phyloP scores from a whole-genome alignment of 1,140 invertebrate species.

The Atta cephalotes region DNA sequence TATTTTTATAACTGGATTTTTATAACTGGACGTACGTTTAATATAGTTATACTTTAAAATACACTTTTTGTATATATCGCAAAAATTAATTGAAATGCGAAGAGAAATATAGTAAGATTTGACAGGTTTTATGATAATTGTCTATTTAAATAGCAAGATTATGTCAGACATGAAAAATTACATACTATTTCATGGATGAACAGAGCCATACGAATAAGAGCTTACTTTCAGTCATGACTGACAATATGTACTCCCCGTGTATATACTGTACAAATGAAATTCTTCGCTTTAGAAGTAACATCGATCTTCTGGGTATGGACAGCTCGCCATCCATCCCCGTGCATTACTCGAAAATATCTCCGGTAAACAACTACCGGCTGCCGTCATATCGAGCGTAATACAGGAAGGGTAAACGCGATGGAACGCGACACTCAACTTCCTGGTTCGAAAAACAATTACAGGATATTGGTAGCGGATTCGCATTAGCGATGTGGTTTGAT shows the following conservation, averaged over 20 bases:
- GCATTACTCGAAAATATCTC: slow-evolving; percentile 55
- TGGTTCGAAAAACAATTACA: slow-evolving; percentile 32
- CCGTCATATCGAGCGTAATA: slow-evolving; percentile 48
- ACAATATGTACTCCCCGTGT: slow-evolving; percentile 24
- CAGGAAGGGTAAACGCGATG: slow-evolving; percentile 59
- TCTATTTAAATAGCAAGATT: slow-evolving; percentile 27
- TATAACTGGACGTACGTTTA: background rate
- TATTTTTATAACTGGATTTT: background rate
- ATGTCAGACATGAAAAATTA: background rate
- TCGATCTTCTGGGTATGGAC: slow-evolving; percentile 49
- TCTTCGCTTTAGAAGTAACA: slow-evolving; percentile 44
- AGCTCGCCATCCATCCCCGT: slow-evolving; percentile 28
- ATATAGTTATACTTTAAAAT: background rate
- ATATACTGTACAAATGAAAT: slow-evolving; percentile 33
- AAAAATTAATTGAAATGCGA: slow-evolving; percentile 5
- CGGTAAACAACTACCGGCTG: slow-evolving; percentile 45
- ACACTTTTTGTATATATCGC: background rate
- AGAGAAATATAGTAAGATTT: background rate
- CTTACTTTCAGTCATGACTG: background rate
- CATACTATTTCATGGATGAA: slow-evolving; percentile 1
- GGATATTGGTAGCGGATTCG: slow-evolving; percentile 30
- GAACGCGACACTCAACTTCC: slow-evolving; percentile 57
- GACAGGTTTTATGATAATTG: background rate
- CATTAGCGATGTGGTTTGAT: slow-evolving; percentile 24
- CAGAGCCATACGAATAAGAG: background rate